Evolutionary conservation across 2,888 invertebrate species (phyloP).

Genomic region (Drosophila atroscutellata): DNA sequence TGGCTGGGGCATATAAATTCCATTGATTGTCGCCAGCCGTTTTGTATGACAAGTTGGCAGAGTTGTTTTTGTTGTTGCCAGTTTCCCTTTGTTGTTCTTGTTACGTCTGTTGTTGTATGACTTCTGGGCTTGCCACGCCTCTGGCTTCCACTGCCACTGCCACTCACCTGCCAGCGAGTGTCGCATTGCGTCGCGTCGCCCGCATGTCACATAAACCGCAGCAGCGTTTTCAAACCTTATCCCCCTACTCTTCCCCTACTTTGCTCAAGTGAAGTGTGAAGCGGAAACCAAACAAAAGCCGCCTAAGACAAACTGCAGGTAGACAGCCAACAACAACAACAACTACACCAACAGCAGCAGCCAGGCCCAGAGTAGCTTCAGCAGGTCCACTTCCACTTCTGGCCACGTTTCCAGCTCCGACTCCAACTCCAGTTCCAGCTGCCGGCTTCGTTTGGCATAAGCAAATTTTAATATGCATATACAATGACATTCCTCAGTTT

Average conservation of each 20-base stretch:
- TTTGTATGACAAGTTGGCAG: conserved; percentile 75
- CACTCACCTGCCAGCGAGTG: conserved; percentile 75
- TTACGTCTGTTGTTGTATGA: conserved; percentile 69
- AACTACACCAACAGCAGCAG: conserved; percentile 17
- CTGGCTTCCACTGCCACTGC: conserved; percentile 39
- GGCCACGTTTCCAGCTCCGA: conserved; percentile 11
- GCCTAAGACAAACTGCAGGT: conserved; percentile 75
- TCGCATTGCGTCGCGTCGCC: conserved; percentile 57
- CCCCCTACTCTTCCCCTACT: background rate
- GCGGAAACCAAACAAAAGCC: conserved; percentile 80
- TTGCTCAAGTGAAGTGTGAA: conserved; percentile 76
- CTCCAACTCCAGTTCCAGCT: conserved; percentile 16
- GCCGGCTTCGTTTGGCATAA: conserved; percentile 41
- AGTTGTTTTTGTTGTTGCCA: conserved; percentile 40
- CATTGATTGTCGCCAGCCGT: conserved; percentile 78
- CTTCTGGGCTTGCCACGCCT: conserved; percentile 71
- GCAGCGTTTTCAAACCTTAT: conserved; percentile 26
- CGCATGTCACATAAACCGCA: conserved; percentile 80
- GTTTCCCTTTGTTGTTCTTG: conserved; percentile 38
- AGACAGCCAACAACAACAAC: conserved; percentile 19
- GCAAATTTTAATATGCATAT: conserved; percentile 78
- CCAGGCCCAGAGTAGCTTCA: conserved; percentile 11
- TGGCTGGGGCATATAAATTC: conserved; percentile 63
- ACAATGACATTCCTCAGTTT: conserved; percentile 54
- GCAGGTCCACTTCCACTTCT: conserved; percentile 26